Evolutionary conservation across 1,140 invertebrate genomes (phyloP), one percentile per base, ranked within the genome.

Genomic region (Chionoecetes opilio): DNA sequence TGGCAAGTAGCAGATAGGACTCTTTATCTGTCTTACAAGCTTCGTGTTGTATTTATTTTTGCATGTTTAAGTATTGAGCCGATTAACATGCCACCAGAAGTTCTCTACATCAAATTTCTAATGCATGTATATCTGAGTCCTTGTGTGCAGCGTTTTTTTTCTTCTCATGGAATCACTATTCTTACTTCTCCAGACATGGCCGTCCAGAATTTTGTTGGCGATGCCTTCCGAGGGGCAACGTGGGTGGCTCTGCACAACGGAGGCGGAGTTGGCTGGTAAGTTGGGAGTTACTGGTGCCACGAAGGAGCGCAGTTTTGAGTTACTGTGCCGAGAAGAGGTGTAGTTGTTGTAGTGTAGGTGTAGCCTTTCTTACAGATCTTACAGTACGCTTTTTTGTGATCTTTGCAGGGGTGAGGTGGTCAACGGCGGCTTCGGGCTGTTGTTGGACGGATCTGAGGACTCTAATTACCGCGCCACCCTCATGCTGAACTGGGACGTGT

Each of bases 181-280:
- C 75, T 94, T 8, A 11, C 37, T 82, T 34, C n/a, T 2, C 29
- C 96, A 97, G 98, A 98, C 96, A 98, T 98, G 98, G 98, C 98
- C 0, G 97, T 98, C 34, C 98, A 98, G 96, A 98, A 98, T 96
- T 97, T 97, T 84, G 98, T 98, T 94, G 98, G 98, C 3, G 97
- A 98, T 96, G 97, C 98, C n/a, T 97, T 98, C 95, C 97, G 98
- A 82, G 98, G 98, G 32, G 98, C 98, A 1, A 98, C 98, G 2
- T 98, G 98, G 98, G 98, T 98, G 14, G 97, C 98, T 26, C 96
- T 98, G 14, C 98, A 98, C 96, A 98, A 98, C 97, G 98, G 98
- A 6, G 98, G 98, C 31, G 98, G 98, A 32, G 98, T 98, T 53
- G 98, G 98, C 94, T 98, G 98, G 98, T 97, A 96, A 97, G 96